Base-by-base conservation (phyloP, 2,797 vertebrate genomes). In the Crocidura indochinensis region DNA sequence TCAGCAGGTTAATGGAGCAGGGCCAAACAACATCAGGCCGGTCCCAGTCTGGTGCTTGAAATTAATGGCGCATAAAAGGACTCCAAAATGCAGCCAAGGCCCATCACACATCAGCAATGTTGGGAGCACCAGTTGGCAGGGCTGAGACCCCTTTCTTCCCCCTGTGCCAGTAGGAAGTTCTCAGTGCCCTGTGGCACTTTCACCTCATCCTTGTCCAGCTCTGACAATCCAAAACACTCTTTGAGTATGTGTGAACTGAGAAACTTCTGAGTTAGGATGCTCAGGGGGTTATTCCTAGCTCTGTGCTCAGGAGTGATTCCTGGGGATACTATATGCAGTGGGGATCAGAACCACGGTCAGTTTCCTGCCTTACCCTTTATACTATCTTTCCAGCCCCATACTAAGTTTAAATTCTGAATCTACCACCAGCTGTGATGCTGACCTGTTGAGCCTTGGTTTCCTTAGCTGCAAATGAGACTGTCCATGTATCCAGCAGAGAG, bases 11-110 rank as follows among this genome's bases (percentile, higher is more conserved):
- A 91, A 89, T 73, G 44, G 88, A 86, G 69, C 4, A 0, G 46
- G 75, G 56, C 9, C 0, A 69, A 87, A 67, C 47, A 51, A 84
- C 71, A 89, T 92, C 91, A 69, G 71, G 49, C 65, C 26, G 78
- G 75, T 68, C 87, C 87, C 92, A 89, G 72, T 60, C 68, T 60
- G 82, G 71, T 82, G 84, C 71, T 92, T 87, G 78, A 46, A 75
- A 91, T 92, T 89, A 93, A 93, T 79, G 78, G 47, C 22, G 82
- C 86, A 14, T 84, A 81, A 85, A 94, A 94, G 53, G 64, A 74
- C 88, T 56, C 44, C 31, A 74, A 73, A 24, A 46, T 80, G 46
- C 19, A 20, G 10, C 65, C 14, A 22, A 53, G 10, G 62, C 67
- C 84, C 8, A 24, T 69, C 44, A 91, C n/a, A 91, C 56, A 78